Evolutionary conservation across 2,113 vertebrate species (phyloP).

Genomic region (Panthera uncia): DNA sequence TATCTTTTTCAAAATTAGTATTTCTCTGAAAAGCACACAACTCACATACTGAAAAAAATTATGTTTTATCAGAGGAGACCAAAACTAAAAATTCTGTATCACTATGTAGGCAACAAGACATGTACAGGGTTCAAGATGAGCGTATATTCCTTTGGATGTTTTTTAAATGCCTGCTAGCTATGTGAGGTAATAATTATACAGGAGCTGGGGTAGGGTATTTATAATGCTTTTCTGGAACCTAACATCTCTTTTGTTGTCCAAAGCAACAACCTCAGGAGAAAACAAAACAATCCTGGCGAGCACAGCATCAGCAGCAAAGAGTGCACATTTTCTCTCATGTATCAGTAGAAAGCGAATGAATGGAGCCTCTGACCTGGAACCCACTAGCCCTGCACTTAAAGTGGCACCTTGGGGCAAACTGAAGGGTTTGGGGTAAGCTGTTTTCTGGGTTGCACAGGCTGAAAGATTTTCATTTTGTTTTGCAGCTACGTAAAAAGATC

Average conservation of each 20-base stretch:
- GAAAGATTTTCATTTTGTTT: conserved; percentile 17
- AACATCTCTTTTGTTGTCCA: neutral
- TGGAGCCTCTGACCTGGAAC: neutral
- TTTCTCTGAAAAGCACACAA: conserved; percentile 34
- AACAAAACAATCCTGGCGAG: neutral
- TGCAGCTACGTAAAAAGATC: neutral
- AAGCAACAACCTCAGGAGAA: neutral
- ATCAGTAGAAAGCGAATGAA: neutral
- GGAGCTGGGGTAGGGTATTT: neutral
- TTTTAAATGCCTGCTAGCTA: neutral
- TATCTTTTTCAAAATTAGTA: neutral
- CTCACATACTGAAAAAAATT: neutral
- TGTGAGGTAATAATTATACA: neutral
- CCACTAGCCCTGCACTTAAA: neutral
- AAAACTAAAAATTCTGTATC: neutral
- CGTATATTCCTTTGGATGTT: neutral
- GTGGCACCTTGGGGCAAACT: neutral
- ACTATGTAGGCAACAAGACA: neutral
- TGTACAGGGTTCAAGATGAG: neutral
- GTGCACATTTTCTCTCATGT: neutral
- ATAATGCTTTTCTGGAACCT: neutral
- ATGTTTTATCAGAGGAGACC: neutral
- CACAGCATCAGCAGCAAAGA: neutral
- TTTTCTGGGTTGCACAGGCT: neutral
- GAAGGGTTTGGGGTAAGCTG: neutral